A percentile compares a stretch with the other conserved stretches of the same genome.
Evolutionary conservation across 2,888 invertebrate genomes (phyloP).

Genomic region (Oscheius sp.): DNA sequence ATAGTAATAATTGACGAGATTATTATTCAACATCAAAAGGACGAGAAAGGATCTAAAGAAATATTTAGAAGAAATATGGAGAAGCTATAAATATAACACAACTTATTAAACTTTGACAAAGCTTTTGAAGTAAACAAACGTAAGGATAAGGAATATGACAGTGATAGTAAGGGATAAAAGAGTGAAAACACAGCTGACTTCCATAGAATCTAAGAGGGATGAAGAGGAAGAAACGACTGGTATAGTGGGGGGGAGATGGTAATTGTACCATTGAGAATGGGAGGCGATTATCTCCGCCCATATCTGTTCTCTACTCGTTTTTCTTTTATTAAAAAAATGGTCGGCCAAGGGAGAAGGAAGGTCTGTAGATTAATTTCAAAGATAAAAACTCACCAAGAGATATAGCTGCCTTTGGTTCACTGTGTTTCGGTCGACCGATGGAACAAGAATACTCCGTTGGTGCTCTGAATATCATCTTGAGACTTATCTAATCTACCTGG

Average conservation of each 20-base stretch:
- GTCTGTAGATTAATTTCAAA: background rate
- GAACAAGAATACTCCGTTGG: slow-evolving; percentile 20
- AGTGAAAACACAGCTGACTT: slow-evolving; percentile 2
- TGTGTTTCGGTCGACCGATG: background rate
- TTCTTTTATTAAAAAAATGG: background rate
- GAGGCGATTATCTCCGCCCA: slow-evolving; percentile 15
- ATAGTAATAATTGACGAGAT: too few species aligned
- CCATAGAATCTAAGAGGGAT: background rate
- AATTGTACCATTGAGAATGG: slow-evolving; percentile 24
- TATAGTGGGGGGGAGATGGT: background rate
- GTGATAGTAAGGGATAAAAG: slow-evolving; percentile 1
- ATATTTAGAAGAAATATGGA: too few species aligned
- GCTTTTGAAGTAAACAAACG: slow-evolving; percentile 11
- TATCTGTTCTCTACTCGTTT: background rate
- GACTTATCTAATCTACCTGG: background rate
- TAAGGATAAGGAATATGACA: background rate
- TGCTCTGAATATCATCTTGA: background rate
- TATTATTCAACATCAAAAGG: too few species aligned
- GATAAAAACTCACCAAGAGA: background rate
- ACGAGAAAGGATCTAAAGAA: too few species aligned
- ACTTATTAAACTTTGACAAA: slow-evolving; percentile 14
- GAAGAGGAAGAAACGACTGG: background rate
- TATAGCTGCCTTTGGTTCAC: background rate
- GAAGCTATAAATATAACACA: too few species aligned
- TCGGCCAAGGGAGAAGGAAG: slow-evolving; percentile 16